Percentiles rank a stretch among this genome's conserved stretches.
Conservation (phyloP, 2,113 vertebrate genomes). For the Coptodon rendalli region DNA sequence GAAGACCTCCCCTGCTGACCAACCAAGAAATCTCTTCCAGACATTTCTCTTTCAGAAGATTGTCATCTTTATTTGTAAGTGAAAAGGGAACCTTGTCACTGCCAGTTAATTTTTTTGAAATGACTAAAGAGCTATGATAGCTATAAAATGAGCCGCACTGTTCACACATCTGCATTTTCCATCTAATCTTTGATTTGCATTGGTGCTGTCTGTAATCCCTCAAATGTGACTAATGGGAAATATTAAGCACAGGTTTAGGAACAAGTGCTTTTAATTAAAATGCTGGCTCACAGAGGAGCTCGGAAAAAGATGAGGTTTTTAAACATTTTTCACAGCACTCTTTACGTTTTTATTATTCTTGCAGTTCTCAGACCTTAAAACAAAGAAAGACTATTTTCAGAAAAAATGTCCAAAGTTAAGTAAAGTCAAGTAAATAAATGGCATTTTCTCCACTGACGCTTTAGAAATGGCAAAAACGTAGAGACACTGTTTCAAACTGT, state of each 20-base stretch:
- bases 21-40: slow-evolving; percentile 13
- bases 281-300: slow-evolving; percentile 46
- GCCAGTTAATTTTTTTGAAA: slow-evolving; percentile 53
- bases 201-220: slow-evolving; percentile 73
- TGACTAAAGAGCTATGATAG: slow-evolving; percentile 57
- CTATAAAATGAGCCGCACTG: slow-evolving; percentile 63
- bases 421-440: neutral
- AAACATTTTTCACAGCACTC: slow-evolving; percentile 47
- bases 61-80: slow-evolving; percentile 49
- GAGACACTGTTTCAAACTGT: slow-evolving; percentile 2
- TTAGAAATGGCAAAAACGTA: neutral
- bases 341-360: slow-evolving; percentile 46
- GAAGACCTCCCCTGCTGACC: neutral
- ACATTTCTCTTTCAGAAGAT: neutral
- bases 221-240: slow-evolving; percentile 75
- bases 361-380: slow-evolving; percentile 10
- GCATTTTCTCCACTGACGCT: neutral
- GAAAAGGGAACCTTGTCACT: slow-evolving; percentile 56
- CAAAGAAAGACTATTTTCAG: slow-evolving; percentile 10
- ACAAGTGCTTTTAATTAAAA: slow-evolving; percentile 76
- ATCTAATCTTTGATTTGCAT: slow-evolving; percentile 72
- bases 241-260: slow-evolving; percentile 67
- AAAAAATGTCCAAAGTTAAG: slow-evolving; percentile 8
- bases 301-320: slow-evolving; percentile 30
- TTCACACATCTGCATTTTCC: slow-evolving; percentile 74